Evolutionary conservation across 2,113 vertebrate species (phyloP).

Genomic region (Pygoscelis antarcticus): DNA sequence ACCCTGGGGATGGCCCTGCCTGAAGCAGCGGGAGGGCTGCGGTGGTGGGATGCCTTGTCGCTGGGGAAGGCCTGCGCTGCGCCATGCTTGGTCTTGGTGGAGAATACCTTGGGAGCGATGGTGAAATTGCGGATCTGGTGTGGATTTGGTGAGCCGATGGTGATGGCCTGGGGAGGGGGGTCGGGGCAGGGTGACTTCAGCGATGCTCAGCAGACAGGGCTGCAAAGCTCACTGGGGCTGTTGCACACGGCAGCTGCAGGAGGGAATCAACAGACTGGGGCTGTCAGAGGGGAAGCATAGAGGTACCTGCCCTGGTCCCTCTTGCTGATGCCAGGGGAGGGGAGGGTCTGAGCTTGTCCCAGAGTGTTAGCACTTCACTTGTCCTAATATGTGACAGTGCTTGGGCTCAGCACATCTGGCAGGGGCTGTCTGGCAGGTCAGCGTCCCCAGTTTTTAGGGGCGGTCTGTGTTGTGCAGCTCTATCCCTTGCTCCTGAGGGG

Average conservation of each 20-base stretch:
- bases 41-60: fast-evolving
- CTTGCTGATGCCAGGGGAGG: not conserved
- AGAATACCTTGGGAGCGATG: fast-evolving
- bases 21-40: not conserved
- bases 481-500: not conserved
- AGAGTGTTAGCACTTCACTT: not conserved
- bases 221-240: not conserved
- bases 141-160: not conserved
- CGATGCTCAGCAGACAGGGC: not conserved
- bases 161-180: not conserved
- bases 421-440: not conserved
- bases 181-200: not conserved
- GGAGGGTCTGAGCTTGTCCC: not conserved
- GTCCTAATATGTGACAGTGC: not conserved
- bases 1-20: fast-evolving
- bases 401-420: not conserved
- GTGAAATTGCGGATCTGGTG: not conserved
- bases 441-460: not conserved
- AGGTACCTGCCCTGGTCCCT: not conserved
- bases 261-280: not conserved
- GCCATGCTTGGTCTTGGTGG: not conserved
- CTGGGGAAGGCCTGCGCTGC: not conserved
- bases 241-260: not conserved
- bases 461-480: not conserved
- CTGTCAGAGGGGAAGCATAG: not conserved